Evolutionary conservation across 2,113 vertebrate species (phyloP).

Genomic region (Typhlomys cinereus): DNA sequence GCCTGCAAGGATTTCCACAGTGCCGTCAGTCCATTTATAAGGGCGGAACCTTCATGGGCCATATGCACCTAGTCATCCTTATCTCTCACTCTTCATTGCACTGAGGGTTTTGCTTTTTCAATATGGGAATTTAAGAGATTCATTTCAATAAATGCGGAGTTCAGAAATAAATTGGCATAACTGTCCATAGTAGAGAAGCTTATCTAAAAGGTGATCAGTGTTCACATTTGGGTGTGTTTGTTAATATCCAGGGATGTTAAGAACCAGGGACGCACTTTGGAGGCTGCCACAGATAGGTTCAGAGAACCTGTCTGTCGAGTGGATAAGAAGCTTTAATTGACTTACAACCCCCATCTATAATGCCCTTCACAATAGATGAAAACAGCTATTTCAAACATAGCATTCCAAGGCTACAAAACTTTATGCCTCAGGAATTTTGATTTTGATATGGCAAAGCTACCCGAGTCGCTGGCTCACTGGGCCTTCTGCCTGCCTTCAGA

Average conservation of each 20-base stretch:
- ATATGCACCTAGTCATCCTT: too few species aligned
- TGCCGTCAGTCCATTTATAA: too few species aligned
- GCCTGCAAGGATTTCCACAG: too few species aligned
- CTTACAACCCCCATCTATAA: background rate
- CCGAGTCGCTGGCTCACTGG: background rate
- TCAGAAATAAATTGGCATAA: too few species aligned
- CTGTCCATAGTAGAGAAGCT: too few species aligned
- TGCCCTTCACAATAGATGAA: background rate
- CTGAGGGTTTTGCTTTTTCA: too few species aligned
- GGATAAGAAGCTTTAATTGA: background rate
- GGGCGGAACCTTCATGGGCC: too few species aligned
- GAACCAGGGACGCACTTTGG: background rate
- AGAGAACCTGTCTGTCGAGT: background rate
- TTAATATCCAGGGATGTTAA: background rate
- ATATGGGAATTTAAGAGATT: too few species aligned
- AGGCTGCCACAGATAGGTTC: background rate
- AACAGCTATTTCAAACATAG: background rate
- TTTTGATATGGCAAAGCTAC: background rate
- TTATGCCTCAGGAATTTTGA: background rate
- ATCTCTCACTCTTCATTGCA: too few species aligned
- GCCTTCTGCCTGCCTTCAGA: background rate
- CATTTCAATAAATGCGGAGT: too few species aligned
- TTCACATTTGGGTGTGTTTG: background rate
- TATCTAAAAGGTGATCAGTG: too few species aligned
- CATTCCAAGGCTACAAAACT: background rate